Percentiles rank a stretch among this genome's conserved stretches.
These are phyloP conservation scores for Panthera leo DNA, from an alignment of 2,113 vertebrate species.

Conservation along the genomic window DNA sequence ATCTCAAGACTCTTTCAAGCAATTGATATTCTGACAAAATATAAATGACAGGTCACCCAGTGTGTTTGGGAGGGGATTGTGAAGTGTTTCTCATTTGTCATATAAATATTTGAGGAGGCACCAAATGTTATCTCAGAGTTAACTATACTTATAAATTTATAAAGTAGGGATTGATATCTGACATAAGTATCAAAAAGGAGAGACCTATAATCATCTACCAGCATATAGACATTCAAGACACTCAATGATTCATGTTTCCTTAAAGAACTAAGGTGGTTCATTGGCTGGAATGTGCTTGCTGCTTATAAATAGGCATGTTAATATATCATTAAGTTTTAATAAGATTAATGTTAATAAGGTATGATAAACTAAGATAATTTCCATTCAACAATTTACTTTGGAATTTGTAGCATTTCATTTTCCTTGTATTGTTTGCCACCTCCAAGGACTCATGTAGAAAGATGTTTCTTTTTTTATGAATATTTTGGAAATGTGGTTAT, in stretches of 20 bases:
- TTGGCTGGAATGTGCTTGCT: slow-evolving; percentile 15
- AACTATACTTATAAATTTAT: neutral
- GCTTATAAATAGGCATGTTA: neutral
- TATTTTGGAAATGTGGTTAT: slow-evolving; percentile 53
- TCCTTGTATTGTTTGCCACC: slow-evolving; percentile 34
- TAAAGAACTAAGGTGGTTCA: slow-evolving; percentile 24
- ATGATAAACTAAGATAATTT: neutral
- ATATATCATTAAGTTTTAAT: slow-evolving; percentile 11
- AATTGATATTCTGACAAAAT: slow-evolving; percentile 30
- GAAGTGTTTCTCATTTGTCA: slow-evolving; percentile 44
- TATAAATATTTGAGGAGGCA: slow-evolving; percentile 15
- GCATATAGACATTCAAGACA: neutral
- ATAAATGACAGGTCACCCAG: neutral
- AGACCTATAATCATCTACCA: slow-evolving; percentile 19
- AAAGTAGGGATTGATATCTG: neutral
- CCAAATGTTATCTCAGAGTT: slow-evolving; percentile 40
- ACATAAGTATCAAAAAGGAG: neutral
- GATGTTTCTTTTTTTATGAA: slow-evolving; percentile 10
- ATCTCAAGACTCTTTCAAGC: slow-evolving; percentile 46
- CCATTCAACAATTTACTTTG: slow-evolving; percentile 29
- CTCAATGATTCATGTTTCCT: slow-evolving; percentile 37
- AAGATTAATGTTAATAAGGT: neutral
- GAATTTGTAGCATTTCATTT: slow-evolving; percentile 49
- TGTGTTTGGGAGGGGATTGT: neutral
- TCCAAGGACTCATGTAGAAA: slow-evolving; percentile 6